Base-by-base conservation (phyloP, 2,797 vertebrate genomes). In the Characodon lateralis region DNA sequence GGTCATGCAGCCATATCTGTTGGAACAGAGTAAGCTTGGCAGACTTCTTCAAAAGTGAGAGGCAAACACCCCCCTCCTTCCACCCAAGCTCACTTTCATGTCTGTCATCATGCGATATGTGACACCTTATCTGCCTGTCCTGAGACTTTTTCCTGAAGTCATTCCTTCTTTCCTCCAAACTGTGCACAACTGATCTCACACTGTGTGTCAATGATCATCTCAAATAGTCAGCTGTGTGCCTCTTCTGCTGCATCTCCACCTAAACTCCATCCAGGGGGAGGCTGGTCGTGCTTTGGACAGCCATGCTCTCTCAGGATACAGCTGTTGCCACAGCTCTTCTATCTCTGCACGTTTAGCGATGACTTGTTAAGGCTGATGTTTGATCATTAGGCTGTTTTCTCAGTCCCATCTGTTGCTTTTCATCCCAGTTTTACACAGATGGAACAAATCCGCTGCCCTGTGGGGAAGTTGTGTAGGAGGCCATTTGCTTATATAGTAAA, bases 1-100 rank as follows among this genome's bases (percentile, higher is more conserved):
- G 91, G 91, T 93, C 92, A 92, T 8, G n/a, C 46, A 78, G 74
- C 76, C 81, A 79, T 79, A 72, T 72, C 73, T 82, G 83, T 87
- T 90, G 90, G 85, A 91, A 83, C 73, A 78, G 77, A 26, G 81
- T 88, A 78, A 85, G 89, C 81, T 82, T 89, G 88, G 84, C 88
- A 89, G 82, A 69, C 59, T 79, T 82, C 74, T 82, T 86, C 71
- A 81, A 76, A 88, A 71, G 50, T 88, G 61, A 83, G 72, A 48
- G 76, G 81, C 80, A 39, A 0, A 43, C 5, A 12, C 56, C 12
- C 24, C 63, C 5, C 46, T 55, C 16, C 51, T 56, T 50, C 35
- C 65, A 22, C 69, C 59, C 69, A 55, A 10, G 31, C 6, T 78
- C 74, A 13, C 28, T 74, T 70, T 69, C 71, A 73, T 24, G 26